Conservation (phyloP, 2,797 vertebrate species). For the Crenuchus spilurus region DNA sequence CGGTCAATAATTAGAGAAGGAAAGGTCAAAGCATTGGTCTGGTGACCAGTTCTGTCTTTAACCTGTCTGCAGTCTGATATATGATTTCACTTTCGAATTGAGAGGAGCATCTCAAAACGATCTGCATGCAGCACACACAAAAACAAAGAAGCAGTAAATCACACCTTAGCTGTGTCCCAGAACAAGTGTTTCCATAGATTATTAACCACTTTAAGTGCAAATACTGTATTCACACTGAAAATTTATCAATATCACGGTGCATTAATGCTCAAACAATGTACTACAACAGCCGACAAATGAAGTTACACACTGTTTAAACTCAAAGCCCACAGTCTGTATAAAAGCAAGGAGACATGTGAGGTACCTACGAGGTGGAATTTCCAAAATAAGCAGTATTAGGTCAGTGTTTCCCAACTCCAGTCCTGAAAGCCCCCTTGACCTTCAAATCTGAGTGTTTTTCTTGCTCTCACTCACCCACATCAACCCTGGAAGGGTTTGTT, state of each 20-base stretch:
- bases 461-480: too few species aligned
- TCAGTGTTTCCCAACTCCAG: too few species aligned
- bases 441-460: too few species aligned
- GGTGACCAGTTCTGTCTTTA: neutral
- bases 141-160: neutral
- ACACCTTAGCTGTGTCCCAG: neutral
- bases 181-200: neutral
- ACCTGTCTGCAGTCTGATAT: neutral
- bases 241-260: neutral
- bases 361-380: too few species aligned
- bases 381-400: too few species aligned
- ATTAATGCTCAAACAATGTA: neutral
- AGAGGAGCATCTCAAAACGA: neutral
- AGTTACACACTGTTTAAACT: too few species aligned
- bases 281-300: too few species aligned
- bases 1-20: conserved; percentile 5
- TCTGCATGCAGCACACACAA: conserved; percentile 11
- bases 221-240: neutral
- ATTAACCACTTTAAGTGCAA: neutral
- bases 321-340: too few species aligned
- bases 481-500: too few species aligned
- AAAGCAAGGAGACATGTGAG: too few species aligned
- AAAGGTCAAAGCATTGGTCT: too few species aligned
- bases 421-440: too few species aligned
- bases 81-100: neutral